Evolutionary conservation across 2,113 vertebrate genomes (phyloP), one percentile per base, ranked within the genome.

Genomic region (Bos indicus): DNA sequence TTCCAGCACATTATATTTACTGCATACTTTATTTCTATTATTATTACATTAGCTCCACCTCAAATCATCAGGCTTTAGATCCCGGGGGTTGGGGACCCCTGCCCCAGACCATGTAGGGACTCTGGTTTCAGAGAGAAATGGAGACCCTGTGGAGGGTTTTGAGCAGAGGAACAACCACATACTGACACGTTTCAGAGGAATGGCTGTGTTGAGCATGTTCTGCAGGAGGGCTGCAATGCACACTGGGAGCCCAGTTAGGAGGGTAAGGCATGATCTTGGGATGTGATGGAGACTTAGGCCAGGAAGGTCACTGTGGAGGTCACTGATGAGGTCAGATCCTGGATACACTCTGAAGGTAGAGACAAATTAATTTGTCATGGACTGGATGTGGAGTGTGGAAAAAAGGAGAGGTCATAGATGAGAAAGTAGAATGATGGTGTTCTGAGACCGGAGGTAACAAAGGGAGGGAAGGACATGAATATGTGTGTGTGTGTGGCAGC

Each of bases 81-180:
- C n/a, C 67, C 0, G 0, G n/a, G 40, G n/a, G n/a, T 2, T 74
- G 67, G n/a, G 5, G 67, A 40, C 10, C n/a, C 19, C 19, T 40
- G 67, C 78, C 21, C 9, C 46, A 51, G 36, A 12, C 30, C 19
- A 2, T 11, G 17, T 4, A 43, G 26, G 40, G 43, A 43, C n/a
- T 52, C 80, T n/a, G 40, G 40, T 57, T 80, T 59, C 59, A 28
- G 46, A 46, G 48, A 54, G 7, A 12, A 26, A 16, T 54, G 59
- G 11, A 51, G 36, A 71, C 19, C 11, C 78, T 12, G 0, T 21
- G 9, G 33, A 33, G 19, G 78, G 26, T 11, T 62, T 43, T 85
- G n/a, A 74, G 71, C n/a, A 40, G n/a, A 23, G 26, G 17, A 12
- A n/a, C 10, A 2, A 17, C 5, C 51, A 4, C 1, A 7, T 2